Percentiles rank a stretch among this genome's conserved stretches.
These are phyloP conservation scores for Lottia scabra DNA, from an alignment of 2,888 invertebrate species.

Conservation along the genomic window DNA sequence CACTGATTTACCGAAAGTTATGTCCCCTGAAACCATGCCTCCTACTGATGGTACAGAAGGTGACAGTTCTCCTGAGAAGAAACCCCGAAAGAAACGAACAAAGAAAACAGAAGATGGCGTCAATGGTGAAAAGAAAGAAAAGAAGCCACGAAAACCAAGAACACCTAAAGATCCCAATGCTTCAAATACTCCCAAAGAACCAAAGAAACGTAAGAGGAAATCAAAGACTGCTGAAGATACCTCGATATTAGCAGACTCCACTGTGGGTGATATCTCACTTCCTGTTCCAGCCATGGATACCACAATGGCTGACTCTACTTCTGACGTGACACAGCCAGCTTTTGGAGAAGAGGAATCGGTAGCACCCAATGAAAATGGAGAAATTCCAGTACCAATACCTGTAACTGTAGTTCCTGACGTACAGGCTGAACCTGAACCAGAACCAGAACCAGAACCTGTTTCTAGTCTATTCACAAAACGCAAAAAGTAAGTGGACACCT, in stretches of 20 bases:
- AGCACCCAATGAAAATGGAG: constrained; percentile 4
- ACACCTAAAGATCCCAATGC: constrained; percentile 32
- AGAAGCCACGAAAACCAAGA: constrained; percentile 31
- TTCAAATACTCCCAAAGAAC: constrained; percentile 29
- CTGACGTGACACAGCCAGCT: constrained; percentile 15
- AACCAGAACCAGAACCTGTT: constrained; percentile 17
- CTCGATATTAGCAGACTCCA: neutral
- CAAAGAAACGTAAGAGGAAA: constrained; percentile 42
- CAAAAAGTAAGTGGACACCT: constrained; percentile 48
- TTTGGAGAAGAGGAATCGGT: constrained; percentile 5
- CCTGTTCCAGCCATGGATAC: neutral
- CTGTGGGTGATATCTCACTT: neutral
- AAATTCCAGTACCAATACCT: neutral
- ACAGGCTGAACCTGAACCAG: no score
- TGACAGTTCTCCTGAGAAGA: constrained; percentile 19
- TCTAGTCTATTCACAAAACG: constrained; percentile 35
- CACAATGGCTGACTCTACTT: neutral
- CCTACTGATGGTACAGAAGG: constrained; percentile 42
- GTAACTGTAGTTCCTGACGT: constrained; percentile 9
- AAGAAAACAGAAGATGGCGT: constrained; percentile 36
- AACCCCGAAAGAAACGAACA: constrained; percentile 41
- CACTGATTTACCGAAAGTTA: constrained; percentile 34
- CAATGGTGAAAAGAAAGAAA: constrained; percentile 24
- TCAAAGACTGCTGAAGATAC: constrained; percentile 16
- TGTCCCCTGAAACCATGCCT: constrained; percentile 44